A percentile compares a stretch with the other conserved stretches of the same genome.
These are phyloP conservation scores for Sebastes matsubarae DNA, from an alignment of 2,797 vertebrate genomes.

Conservation along the genomic window DNA sequence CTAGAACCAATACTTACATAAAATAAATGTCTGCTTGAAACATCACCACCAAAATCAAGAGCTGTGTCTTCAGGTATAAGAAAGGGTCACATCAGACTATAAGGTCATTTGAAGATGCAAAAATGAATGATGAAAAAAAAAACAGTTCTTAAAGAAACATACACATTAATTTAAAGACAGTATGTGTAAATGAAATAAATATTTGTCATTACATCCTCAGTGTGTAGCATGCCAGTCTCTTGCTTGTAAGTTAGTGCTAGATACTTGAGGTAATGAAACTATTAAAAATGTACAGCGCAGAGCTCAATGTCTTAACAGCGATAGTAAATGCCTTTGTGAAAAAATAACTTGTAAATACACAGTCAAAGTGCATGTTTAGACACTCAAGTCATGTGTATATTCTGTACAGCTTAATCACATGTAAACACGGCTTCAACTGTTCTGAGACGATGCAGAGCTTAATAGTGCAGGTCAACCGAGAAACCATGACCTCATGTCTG, in stretches of 20 bases:
- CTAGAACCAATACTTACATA: neutral
- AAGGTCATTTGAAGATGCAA: neutral
- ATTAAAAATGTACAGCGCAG: neutral
- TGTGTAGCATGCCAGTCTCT: neutral
- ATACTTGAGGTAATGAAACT: neutral
- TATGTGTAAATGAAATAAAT: neutral
- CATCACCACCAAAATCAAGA: no score
- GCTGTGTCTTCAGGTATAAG: no score
- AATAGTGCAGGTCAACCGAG: rapidly evolving
- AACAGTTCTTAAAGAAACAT: neutral
- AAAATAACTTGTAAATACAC: slow-evolving; percentile 3
- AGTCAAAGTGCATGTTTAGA: neutral
- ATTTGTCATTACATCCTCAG: neutral
- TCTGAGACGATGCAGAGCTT: no score
- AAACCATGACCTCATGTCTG: rapidly evolving
- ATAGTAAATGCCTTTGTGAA: neutral
- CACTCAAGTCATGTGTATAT: no score
- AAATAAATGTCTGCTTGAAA: no score
- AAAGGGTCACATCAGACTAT: neutral
- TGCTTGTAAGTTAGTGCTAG: no score
- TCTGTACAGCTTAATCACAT: neutral
- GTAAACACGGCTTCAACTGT: no score
- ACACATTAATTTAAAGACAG: neutral
- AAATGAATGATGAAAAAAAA: neutral
- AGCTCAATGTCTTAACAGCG: neutral